Percentiles rank a stretch among this genome's conserved stretches.
Evolutionary conservation across 2,797 vertebrate genomes (phyloP).

Genomic region (Hydrocynus forskahlii): DNA sequence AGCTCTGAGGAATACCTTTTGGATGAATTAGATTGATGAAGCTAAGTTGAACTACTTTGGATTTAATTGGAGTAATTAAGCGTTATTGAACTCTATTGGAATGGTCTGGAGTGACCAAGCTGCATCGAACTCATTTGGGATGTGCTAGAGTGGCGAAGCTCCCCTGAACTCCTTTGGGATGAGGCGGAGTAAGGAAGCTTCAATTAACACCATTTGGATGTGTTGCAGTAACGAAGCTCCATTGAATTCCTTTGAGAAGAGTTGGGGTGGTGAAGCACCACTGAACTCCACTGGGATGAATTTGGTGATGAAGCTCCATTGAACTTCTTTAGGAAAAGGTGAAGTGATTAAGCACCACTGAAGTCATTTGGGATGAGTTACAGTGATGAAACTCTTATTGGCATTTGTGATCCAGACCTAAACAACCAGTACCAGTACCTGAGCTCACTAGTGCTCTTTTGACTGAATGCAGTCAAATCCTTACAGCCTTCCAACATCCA

Average conservation of each 20-base stretch:
- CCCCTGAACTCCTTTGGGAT: neutral
- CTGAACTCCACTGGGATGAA: neutral
- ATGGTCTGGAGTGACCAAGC: neutral
- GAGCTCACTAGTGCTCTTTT: neutral
- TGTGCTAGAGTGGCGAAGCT: neutral
- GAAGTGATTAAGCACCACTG: neutral
- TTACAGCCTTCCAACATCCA: neutral
- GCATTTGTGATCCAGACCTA: too few relatives aligned
- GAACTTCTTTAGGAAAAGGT: neutral
- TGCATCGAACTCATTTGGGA: neutral
- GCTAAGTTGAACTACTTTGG: neutral
- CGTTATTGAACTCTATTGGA: neutral
- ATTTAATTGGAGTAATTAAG: neutral
- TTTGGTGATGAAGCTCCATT: neutral
- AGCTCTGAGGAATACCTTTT: neutral
- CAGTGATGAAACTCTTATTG: too few relatives aligned
- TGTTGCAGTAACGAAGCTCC: neutral
- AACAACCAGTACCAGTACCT: neutral
- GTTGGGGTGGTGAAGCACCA: neutral
- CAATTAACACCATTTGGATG: neutral
- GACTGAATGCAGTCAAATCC: neutral
- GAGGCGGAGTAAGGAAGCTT: neutral
- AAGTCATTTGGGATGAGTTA: neutral
- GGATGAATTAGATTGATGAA: neutral
- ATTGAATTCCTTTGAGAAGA: neutral